These are phyloP conservation scores for Dryococelus australis DNA, from an alignment of 2,888 invertebrate species.

Conservation along the genomic window DNA sequence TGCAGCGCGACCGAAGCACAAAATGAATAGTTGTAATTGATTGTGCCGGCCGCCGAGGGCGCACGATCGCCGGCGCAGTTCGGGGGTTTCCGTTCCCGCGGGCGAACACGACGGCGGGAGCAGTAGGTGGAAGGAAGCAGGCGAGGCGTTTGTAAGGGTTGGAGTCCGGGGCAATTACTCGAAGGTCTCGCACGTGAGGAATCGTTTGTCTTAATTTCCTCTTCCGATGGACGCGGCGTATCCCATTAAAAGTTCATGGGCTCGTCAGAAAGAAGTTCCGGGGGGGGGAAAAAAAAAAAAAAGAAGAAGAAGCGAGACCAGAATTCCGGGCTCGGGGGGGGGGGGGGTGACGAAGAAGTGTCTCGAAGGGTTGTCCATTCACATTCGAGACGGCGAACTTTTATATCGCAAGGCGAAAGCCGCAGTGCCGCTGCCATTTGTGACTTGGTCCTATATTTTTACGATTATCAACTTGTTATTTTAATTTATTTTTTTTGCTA, in stretches of 20 bases:
- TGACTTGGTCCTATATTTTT: too few relatives aligned
- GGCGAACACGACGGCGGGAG: not conserved
- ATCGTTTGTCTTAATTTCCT: slow-evolving; percentile 16
- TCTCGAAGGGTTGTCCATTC: not conserved
- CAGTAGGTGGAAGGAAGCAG: not conserved
- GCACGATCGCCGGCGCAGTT: not conserved
- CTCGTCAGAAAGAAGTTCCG: not conserved
- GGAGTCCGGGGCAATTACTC: not conserved
- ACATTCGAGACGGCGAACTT: not conserved
- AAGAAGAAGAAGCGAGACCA: not conserved
- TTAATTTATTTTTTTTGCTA: too few relatives aligned
- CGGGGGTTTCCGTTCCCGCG: not conserved
- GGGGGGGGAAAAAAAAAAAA: not conserved
- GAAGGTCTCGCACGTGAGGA: not conserved
- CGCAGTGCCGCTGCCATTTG: not conserved
- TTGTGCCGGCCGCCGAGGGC: not conserved
- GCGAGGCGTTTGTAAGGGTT: not conserved
- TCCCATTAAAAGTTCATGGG: slow-evolving; percentile 16
- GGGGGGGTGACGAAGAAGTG: not conserved
- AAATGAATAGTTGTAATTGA: too few relatives aligned
- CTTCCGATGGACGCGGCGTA: not conserved
- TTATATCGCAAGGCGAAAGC: not conserved
- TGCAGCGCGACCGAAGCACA: too few relatives aligned
- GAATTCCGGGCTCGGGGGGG: not conserved
- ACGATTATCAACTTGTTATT: too few relatives aligned